Conservation (phyloP, 2,113 vertebrate species). For the Carassius auratus region DNA sequence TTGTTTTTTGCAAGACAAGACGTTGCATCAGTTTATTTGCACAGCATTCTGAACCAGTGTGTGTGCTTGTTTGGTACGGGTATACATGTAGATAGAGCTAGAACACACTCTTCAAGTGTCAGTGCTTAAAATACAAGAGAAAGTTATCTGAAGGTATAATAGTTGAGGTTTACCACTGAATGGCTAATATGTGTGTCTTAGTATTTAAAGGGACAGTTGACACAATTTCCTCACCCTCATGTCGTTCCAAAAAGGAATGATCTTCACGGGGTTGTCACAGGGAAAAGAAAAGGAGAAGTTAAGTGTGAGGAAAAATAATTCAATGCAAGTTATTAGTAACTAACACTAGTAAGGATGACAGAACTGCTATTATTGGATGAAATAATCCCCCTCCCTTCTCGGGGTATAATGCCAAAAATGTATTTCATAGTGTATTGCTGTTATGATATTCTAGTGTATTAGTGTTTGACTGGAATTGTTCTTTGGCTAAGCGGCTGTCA, state of each 20-base stretch:
- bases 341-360: background rate
- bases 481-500: background rate
- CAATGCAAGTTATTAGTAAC: background rate
- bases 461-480: background rate
- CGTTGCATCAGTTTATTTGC: constrained; percentile 17
- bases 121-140: background rate
- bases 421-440: background rate
- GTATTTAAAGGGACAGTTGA: too few species aligned
- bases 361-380: too few species aligned
- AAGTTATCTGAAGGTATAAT: background rate
- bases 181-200: background rate
- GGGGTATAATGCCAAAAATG: too few species aligned
- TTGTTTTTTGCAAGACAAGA: constrained; percentile 15
- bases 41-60: background rate
- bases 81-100: background rate
- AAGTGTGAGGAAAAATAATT: background rate
- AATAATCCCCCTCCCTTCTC: too few species aligned
- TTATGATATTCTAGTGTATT: background rate
- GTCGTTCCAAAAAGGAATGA: too few species aligned
- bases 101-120: constrained; percentile 19
- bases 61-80: background rate
- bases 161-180: background rate
- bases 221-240: too few species aligned
- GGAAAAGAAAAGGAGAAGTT: background rate
- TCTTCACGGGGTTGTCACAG: too few species aligned